Conservation (phyloP, 2,113 vertebrate genomes). For the Psittacula cyanocephala region DNA sequence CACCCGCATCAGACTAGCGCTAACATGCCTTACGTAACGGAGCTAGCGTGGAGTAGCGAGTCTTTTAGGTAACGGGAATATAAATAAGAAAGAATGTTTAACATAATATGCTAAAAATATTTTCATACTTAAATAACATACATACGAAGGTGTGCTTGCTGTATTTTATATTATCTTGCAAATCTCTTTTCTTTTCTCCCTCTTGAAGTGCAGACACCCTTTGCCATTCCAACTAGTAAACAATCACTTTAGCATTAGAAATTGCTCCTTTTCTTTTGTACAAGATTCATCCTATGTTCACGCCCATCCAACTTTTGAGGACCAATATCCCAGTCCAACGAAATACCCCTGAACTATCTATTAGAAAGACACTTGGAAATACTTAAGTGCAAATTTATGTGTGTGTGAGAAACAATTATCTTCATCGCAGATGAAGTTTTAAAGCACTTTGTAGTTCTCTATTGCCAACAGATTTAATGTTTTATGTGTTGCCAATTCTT, state of each 20-base stretch:
- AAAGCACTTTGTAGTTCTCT: slow-evolving; percentile 97
- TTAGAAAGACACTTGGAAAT: slow-evolving; percentile 72
- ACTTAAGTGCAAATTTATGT: slow-evolving; percentile 72
- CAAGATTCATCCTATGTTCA: slow-evolving; percentile 31
- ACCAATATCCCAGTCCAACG: slow-evolving; percentile 75
- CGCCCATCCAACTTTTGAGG: slow-evolving; percentile 73
- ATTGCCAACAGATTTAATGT: slow-evolving; percentile 88
- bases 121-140: slow-evolving; percentile 89
- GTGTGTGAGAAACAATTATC: slow-evolving; percentile 74
- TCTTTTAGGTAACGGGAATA: slow-evolving; percentile 80
- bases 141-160: slow-evolving; percentile 82
- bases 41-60: slow-evolving; percentile 77
- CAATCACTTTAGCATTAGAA: slow-evolving; percentile 68
- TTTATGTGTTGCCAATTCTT: slow-evolving; percentile 85
- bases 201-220: slow-evolving; percentile 74
- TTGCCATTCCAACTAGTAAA: slow-evolving; percentile 69
- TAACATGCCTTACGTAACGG: slow-evolving; percentile 82
- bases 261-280: slow-evolving; percentile 52
- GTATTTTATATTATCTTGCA: slow-evolving; percentile 81
- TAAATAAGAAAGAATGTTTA: slow-evolving; percentile 86
- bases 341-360: slow-evolving; percentile 59
- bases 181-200: slow-evolving; percentile 53
- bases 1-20: slow-evolving; percentile 68
- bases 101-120: slow-evolving; percentile 86
- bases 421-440: slow-evolving; percentile 79